Evolutionary conservation across 2,113 vertebrate species (phyloP).

Genomic region (Excalfactoria chinensis): DNA sequence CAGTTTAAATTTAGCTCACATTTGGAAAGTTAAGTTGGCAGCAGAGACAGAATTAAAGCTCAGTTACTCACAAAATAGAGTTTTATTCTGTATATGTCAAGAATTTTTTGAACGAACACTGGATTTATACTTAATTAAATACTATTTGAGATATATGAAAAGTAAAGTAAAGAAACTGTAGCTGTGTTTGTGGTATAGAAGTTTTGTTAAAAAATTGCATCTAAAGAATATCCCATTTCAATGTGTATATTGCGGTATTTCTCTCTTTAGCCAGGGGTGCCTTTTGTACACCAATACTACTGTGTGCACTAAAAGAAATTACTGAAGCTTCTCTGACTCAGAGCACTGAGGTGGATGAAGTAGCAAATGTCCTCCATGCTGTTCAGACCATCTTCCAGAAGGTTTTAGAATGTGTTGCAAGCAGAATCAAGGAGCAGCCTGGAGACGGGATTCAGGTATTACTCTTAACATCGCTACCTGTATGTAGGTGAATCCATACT

Average conservation of each 20-base stretch:
- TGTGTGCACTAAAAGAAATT: slow-evolving; percentile 86
- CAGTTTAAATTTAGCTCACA: background rate
- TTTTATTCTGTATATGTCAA: background rate
- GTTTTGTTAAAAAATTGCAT: background rate
- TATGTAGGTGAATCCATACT: background rate
- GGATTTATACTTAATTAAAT: background rate
- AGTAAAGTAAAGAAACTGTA: background rate
- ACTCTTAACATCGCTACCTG: background rate
- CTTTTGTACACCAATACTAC: slow-evolving; percentile 80
- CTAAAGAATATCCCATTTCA: background rate
- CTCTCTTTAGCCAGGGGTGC: slow-evolving; percentile 81
- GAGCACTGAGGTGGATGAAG: slow-evolving; percentile 62
- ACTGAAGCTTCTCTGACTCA: slow-evolving; percentile 69
- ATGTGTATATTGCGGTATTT: background rate
- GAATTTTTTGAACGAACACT: background rate
- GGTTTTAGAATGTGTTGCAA: slow-evolving; percentile 84
- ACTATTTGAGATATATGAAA: background rate
- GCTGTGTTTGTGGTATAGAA: background rate
- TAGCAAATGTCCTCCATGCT: slow-evolving; percentile 70
- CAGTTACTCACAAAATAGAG: background rate
- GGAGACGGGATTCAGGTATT: slow-evolving; percentile 86
- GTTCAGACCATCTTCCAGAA: slow-evolving; percentile 90
- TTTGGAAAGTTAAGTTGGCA: background rate
- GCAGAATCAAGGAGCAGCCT: slow-evolving; percentile 77
- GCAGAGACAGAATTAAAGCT: background rate